A percentile compares a stretch with the other conserved stretches of the same genome.
phyloP scores from a whole-genome alignment of 1,140 invertebrate species.

The Tetranychus cinnabarinus region DNA sequence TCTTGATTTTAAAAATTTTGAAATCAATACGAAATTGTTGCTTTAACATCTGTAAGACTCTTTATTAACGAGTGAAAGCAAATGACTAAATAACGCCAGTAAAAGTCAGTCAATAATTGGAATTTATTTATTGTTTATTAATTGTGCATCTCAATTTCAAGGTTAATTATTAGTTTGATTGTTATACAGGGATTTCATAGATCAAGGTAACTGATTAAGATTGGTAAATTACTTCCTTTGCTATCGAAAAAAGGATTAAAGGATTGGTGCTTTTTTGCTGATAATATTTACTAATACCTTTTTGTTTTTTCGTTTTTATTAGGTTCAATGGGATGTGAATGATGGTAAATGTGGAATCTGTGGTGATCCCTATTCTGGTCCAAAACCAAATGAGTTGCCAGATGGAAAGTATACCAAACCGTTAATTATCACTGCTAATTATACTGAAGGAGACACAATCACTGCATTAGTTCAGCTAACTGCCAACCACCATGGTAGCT shows the following conservation, averaged over 20 bases:
- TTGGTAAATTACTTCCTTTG: background rate
- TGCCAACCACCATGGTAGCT: slow-evolving; percentile 63
- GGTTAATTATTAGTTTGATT: no score
- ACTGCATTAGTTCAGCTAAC: slow-evolving; percentile 64
- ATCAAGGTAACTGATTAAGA: no score
- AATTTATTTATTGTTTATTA: no score
- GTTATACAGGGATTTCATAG: no score
- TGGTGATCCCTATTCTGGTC: slow-evolving; percentile 34
- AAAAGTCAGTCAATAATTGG: no score
- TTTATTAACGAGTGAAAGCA: no score
- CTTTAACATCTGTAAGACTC: no score
- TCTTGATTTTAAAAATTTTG: no score
- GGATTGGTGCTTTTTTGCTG: background rate
- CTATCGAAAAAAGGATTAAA: background rate
- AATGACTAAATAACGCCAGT: no score
- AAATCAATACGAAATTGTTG: no score
- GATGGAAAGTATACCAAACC: background rate
- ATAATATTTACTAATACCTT: background rate
- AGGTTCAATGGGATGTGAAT: slow-evolving; percentile 19
- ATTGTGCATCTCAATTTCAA: no score
- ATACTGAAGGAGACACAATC: slow-evolving; percentile 31
- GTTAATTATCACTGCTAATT: background rate
- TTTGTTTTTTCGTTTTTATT: background rate
- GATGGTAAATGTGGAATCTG: slow-evolving; percentile 65
- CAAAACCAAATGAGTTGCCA: background rate